Base-by-base conservation (phyloP, 2,888 invertebrate species). In the Phengaris arion region DNA sequence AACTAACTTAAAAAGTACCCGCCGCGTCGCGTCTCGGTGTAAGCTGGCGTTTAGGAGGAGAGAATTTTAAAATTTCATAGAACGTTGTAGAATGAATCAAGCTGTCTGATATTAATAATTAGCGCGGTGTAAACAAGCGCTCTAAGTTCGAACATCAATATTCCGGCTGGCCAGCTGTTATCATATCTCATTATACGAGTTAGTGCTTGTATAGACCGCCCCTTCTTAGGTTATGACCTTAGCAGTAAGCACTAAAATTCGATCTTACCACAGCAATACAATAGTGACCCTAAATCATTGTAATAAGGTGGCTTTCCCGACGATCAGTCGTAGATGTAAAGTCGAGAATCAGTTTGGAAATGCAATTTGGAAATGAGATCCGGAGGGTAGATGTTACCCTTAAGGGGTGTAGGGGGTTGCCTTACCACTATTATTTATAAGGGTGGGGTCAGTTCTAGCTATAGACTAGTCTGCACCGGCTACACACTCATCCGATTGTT, bases 161-260 rank as follows among this genome's bases (percentile, higher is more conserved):
- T 93, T 93, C 93, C 89, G 89, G 85, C 85, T 86, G 85, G 88
- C 88, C 92, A 89, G 93, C 93, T 93, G 93, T 93, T 93, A 93
- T 93, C 93, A 93, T 93, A 93, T 93, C 93, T 93, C 93, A 93
- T 93, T 93, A 93, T 93, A 90, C 92, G 88, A 93, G 93, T 93
- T 93, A 93, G 93, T 91, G 91, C 91, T 91, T 87, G 88, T 87
- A 88, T 86, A 89, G 87, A 81, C 84, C 83, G 83, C 86, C 87
- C 91, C 91, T 91, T 91, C 86, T 92, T 91, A 88, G 87, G 87
- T 87, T 88, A 88, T 90, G 87, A 89, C 90, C 91, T 88, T 86
- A 85, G 85, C 83, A 85, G 86, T 84, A 85, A 83, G 81, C 82
- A 85, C 87, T 87, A 84, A 89, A 89, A 84, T 82, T 87, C 81